These are phyloP conservation scores for Eclectus roratus DNA, from an alignment of 2,113 vertebrate species.

Conservation along the genomic window DNA sequence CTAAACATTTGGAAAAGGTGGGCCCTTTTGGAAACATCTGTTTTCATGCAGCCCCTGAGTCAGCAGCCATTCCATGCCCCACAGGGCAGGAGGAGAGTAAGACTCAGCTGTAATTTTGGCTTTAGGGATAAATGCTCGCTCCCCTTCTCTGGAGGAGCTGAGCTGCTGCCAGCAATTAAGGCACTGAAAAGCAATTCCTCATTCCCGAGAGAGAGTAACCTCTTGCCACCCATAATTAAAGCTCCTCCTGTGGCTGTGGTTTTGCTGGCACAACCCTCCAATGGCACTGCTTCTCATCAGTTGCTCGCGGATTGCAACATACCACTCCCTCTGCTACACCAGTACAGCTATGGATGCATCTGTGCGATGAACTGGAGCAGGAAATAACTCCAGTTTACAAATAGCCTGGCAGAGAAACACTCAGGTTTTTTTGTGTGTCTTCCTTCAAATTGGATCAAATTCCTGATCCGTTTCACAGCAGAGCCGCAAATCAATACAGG, in stretches of 20 bases:
- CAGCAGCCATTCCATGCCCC: fast-evolving
- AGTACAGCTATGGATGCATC: not conserved
- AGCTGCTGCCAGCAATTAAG: conserved; percentile 24
- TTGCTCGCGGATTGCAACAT: not conserved
- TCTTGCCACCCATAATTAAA: conserved; percentile 2
- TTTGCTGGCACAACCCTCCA: not conserved
- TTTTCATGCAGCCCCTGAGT: not conserved
- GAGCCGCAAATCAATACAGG: conserved; percentile 20
- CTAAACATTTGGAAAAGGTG: not conserved
- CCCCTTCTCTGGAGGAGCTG: not conserved
- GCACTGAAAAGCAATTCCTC: not conserved
- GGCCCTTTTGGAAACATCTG: not conserved
- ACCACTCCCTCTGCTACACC: not conserved
- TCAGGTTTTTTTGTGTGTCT: not conserved
- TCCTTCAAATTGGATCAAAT: conserved; percentile 55
- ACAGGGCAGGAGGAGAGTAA: not conserved
- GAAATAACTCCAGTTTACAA: conserved; percentile 36
- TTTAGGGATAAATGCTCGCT: not conserved
- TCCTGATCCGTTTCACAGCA: conserved; percentile 53
- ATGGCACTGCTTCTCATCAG: not conserved
- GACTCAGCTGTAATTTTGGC: not conserved
- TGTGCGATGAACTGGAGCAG: not conserved
- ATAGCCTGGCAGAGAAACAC: conserved; percentile 47
- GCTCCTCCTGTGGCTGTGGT: not conserved
- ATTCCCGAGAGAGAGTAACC: not conserved